Conservation (phyloP, 2,888 invertebrate species). For the Drosophila pseudotakahashii region DNA sequence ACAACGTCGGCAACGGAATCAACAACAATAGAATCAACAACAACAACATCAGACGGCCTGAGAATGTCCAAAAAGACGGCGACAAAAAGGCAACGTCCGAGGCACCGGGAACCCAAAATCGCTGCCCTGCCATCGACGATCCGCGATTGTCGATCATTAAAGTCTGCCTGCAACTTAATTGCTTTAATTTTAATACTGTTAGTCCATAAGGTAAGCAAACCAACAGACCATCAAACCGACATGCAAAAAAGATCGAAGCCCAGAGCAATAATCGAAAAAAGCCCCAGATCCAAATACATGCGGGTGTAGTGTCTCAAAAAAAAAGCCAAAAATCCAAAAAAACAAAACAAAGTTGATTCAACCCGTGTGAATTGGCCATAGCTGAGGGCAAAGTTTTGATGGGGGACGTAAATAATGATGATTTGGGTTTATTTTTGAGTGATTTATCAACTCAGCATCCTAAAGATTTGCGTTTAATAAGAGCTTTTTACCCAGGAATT, state of each 20-base stretch:
- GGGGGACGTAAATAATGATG: constrained; percentile 45
- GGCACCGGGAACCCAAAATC: constrained; percentile 37
- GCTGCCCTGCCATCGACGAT: constrained; percentile 57
- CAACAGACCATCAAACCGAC: constrained; percentile 30
- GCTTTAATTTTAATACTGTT: constrained; percentile 82
- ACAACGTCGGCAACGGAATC: constrained; percentile 36
- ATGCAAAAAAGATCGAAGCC: constrained; percentile 29
- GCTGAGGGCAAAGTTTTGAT: constrained; percentile 41
- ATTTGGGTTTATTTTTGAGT: constrained; percentile 35
- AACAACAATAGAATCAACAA: constrained; percentile 34
- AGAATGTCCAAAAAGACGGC: constrained; percentile 61
- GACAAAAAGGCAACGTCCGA: constrained; percentile 53
- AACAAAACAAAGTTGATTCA: constrained; percentile 48
- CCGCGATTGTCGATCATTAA: constrained; percentile 78
- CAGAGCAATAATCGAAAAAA: constrained; percentile 31
- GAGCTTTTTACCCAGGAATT: constrained; percentile 7
- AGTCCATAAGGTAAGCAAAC: constrained; percentile 82
- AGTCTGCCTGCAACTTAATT: constrained; percentile 81
- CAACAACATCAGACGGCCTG: constrained; percentile 53
- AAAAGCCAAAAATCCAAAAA: background rate
- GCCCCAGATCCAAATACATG: constrained; percentile 49
- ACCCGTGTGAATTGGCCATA: constrained; percentile 40
- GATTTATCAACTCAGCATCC: constrained; percentile 37
- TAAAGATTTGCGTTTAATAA: constrained; percentile 16
- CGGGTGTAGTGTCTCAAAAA: constrained; percentile 57